Conservation (phyloP, 2,888 invertebrate species). For the Drosophila koepferae region DNA sequence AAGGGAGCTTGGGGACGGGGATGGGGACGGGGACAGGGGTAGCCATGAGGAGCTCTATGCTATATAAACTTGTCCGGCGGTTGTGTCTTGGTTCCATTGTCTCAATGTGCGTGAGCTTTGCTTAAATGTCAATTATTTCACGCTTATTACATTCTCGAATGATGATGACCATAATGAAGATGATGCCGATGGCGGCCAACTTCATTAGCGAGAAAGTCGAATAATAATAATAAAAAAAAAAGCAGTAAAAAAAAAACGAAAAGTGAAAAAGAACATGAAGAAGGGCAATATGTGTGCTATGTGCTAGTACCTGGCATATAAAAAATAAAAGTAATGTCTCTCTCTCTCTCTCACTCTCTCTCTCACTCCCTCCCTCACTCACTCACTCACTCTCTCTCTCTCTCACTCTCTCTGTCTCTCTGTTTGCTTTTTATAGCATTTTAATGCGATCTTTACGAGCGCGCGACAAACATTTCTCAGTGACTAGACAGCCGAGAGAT, state of each 20-base stretch:
- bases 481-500: conserved; percentile 24
- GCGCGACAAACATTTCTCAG: conserved; percentile 65
- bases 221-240: conserved; percentile 17
- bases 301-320: conserved; percentile 28
- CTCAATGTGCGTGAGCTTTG: conserved; percentile 75
- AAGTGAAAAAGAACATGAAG: conserved; percentile 48
- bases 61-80: conserved; percentile 28
- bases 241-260: conserved; percentile 25
- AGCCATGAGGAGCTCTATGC: background rate
- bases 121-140: conserved; percentile 81
- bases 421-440: conserved; percentile 56
- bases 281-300: conserved; percentile 10
- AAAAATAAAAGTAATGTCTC: conserved; percentile 66
- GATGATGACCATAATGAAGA: conserved; percentile 38
- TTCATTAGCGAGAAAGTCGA: conserved; percentile 57
- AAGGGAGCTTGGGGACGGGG: no score
- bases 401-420: background rate
- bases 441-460: conserved; percentile 73
- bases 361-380: conserved; percentile 1
- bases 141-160: conserved; percentile 75
- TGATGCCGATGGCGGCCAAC: conserved; percentile 31
- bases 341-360: conserved; percentile 3
- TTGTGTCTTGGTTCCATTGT: conserved; percentile 55
- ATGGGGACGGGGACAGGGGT: no score
- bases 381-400: background rate